Evolutionary conservation across 2,888 invertebrate genomes (phyloP).

Genomic region (Lochmaea capreae): DNA sequence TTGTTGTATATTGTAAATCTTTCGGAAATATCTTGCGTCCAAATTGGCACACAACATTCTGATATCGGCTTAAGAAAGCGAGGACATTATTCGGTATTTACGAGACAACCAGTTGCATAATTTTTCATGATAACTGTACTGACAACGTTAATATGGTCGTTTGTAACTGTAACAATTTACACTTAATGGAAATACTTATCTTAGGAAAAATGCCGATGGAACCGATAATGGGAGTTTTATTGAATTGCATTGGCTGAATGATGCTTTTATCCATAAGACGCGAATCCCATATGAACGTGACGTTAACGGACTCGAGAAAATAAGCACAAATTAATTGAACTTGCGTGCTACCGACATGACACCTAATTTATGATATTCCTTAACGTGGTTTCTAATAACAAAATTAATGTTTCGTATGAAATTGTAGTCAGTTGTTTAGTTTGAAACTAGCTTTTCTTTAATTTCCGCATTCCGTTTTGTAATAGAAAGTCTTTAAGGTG

Average conservation of each 20-base stretch:
- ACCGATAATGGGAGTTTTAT: constrained; percentile 41
- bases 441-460: neutral
- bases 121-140: constrained; percentile 56
- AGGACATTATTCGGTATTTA: constrained; percentile 40
- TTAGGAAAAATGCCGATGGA: constrained; percentile 38
- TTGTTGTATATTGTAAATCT: neutral
- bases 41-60: constrained; percentile 21
- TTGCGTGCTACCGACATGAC: constrained; percentile 14
- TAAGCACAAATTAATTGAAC: constrained; percentile 16
- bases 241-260: constrained; percentile 29
- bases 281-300: constrained; percentile 26
- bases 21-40: constrained; percentile 8
- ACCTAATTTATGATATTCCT: neutral
- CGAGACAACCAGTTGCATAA: constrained; percentile 45
- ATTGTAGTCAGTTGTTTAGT: neutral
- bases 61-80: constrained; percentile 41
- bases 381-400: neutral
- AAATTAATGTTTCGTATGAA: constrained; percentile 1
- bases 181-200: constrained; percentile 50
- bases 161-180: constrained; percentile 53
- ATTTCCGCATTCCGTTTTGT: neutral
- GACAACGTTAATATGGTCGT: constrained; percentile 49
- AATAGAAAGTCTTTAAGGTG: neutral
- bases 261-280: constrained; percentile 29
- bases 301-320: constrained; percentile 12